Conservation (phyloP, 2,888 invertebrate genomes). For the Lamellibrachia satsuma region DNA sequence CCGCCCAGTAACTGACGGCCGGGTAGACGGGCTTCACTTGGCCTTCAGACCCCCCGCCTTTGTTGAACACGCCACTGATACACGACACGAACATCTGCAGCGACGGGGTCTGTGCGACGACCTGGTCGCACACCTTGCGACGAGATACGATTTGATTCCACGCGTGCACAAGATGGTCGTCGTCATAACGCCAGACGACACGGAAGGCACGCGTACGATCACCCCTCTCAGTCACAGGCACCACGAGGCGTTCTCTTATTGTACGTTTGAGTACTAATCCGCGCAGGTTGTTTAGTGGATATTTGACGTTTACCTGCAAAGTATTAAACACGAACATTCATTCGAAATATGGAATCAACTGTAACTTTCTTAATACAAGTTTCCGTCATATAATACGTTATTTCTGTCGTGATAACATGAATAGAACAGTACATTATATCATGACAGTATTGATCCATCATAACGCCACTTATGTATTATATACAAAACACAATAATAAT, state of each 20-base stretch:
- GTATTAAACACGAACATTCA: neutral
- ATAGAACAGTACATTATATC: too few relatives aligned
- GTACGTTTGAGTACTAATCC: neutral
- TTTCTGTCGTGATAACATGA: too few relatives aligned
- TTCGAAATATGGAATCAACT: neutral
- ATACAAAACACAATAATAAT: too few relatives aligned
- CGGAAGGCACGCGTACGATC: neutral
- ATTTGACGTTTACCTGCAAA: constrained; percentile 4
- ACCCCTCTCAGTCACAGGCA: neutral
- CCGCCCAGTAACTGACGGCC: constrained; percentile 67
- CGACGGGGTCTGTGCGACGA: constrained; percentile 80
- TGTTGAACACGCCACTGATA: constrained; percentile 73
- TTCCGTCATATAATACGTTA: too few relatives aligned
- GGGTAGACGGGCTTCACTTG: constrained; percentile 3
- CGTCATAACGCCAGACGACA: neutral
- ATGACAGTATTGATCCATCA: too few relatives aligned
- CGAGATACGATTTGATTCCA: constrained; percentile 82
- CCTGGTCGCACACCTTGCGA: constrained; percentile 85
- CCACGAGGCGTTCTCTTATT: neutral
- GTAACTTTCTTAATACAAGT: too few relatives aligned
- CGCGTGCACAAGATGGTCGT: constrained; percentile 76
- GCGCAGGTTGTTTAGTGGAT: neutral
- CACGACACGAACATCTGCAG: constrained; percentile 65
- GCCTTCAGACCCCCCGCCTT: neutral
- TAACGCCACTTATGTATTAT: too few relatives aligned